A percentile compares a stretch with the other conserved stretches of the same genome.
Evolutionary conservation across 2,888 invertebrate species (phyloP).

Genomic region (Amphipyra tragopoginis): DNA sequence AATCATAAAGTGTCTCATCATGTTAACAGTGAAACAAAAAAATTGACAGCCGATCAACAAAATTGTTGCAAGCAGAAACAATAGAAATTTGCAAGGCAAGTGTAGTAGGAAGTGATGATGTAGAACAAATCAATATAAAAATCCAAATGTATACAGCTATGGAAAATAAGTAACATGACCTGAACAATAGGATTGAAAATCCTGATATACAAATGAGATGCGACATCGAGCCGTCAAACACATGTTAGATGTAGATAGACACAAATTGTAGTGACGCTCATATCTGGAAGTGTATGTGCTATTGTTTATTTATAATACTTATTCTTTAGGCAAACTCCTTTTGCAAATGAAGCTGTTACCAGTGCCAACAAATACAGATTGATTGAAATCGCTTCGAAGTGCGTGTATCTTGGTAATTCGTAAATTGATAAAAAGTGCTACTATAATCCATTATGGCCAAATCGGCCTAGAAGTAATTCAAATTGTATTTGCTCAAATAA

Average conservation of each 20-base stretch:
- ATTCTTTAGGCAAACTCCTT: too few species aligned
- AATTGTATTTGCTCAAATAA: constrained; percentile 42
- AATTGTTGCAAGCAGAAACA: constrained; percentile 40
- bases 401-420: neutral
- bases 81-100: constrained; percentile 38
- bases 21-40: constrained; percentile 45
- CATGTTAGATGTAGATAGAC: constrained; percentile 63
- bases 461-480: constrained; percentile 20
- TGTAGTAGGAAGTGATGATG: constrained; percentile 57
- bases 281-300: neutral
- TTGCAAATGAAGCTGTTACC: neutral
- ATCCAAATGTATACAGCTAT: constrained; percentile 48
- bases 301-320: neutral
- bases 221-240: constrained; percentile 72
- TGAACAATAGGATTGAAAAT: constrained; percentile 73
- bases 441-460: constrained; percentile 4
- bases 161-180: constrained; percentile 61
- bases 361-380: neutral
- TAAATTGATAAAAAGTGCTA: neutral
- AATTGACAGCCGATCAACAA: constrained; percentile 46
- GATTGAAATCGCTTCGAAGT: neutral
- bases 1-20: constrained; percentile 32
- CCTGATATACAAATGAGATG: constrained; percentile 76
- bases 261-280: constrained; percentile 25
- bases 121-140: constrained; percentile 55